phyloP scores from a whole-genome alignment of 2,113 vertebrate genomes.

The Gorsachius goisagi region DNA sequence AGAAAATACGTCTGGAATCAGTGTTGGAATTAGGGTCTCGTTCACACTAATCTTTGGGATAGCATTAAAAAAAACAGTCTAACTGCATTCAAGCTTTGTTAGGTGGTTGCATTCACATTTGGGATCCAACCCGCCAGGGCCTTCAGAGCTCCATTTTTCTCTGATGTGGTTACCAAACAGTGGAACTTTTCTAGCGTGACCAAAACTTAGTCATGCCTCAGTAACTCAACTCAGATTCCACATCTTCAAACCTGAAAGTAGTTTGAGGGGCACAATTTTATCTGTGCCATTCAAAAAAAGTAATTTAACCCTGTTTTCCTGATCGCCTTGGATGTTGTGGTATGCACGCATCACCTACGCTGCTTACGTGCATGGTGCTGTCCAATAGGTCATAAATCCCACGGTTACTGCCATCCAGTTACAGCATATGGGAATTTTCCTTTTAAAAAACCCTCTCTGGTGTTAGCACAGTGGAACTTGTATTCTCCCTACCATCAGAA shows the following conservation, averaged over 20 bases:
- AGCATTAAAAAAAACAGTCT: neutral
- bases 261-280: conserved; percentile 25
- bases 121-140: neutral
- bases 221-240: conserved; percentile 45
- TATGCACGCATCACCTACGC: neutral
- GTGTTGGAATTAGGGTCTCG: neutral
- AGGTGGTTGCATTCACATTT: conserved; percentile 42
- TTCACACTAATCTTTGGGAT: neutral
- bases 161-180: conserved; percentile 57
- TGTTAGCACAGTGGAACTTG: neutral
- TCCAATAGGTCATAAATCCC: conserved; percentile 4
- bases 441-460: neutral
- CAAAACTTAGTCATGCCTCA: conserved; percentile 57
- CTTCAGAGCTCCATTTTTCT: conserved; percentile 27
- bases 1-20: neutral
- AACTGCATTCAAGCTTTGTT: neutral
- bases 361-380: neutral
- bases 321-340: neutral
- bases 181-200: conserved; percentile 54
- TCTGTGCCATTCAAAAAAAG: neutral
- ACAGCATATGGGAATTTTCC: neutral
- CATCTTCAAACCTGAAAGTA: conserved; percentile 28
- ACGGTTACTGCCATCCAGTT: neutral
- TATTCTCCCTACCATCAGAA: neutral
- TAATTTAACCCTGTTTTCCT: neutral